phyloP scores from a whole-genome alignment of 2,113 vertebrate genomes.

The Noctilio leporinus region DNA sequence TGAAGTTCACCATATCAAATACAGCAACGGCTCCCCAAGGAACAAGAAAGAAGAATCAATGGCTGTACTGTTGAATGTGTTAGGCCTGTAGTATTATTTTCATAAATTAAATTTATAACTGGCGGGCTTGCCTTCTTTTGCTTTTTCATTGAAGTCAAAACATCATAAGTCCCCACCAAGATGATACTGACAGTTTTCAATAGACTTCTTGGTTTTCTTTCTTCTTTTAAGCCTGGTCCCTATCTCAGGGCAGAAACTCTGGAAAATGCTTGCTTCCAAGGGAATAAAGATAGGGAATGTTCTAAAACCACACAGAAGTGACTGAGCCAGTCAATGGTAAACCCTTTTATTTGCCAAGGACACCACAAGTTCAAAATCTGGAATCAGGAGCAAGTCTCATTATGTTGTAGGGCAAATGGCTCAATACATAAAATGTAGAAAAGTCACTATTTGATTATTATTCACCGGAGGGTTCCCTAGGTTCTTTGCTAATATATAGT shows the following conservation, averaged over 20 bases:
- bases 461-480: not conserved
- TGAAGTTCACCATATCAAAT: constrained; percentile 66
- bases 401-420: not conserved
- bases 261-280: not conserved
- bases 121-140: constrained; percentile 12
- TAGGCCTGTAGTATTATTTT: constrained; percentile 50
- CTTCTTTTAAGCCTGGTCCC: not conserved
- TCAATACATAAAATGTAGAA: constrained; percentile 2
- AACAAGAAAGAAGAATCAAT: constrained; percentile 64
- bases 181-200: constrained; percentile 10
- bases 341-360: not conserved
- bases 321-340: not conserved
- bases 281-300: not conserved
- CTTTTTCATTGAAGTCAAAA: constrained; percentile 50
- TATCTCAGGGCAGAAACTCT: not conserved
- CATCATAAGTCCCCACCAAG: constrained; percentile 2
- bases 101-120: constrained; percentile 71
- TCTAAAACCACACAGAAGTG: not conserved
- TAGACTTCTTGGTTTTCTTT: not conserved
- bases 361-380: not conserved
- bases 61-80: constrained; percentile 35
- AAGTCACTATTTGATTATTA: not conserved
- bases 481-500: not conserved
- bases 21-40: constrained; percentile 51
- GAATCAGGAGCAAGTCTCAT: not conserved